Conservation (phyloP, 2,797 vertebrate genomes). For the Malacoraja senta region DNA sequence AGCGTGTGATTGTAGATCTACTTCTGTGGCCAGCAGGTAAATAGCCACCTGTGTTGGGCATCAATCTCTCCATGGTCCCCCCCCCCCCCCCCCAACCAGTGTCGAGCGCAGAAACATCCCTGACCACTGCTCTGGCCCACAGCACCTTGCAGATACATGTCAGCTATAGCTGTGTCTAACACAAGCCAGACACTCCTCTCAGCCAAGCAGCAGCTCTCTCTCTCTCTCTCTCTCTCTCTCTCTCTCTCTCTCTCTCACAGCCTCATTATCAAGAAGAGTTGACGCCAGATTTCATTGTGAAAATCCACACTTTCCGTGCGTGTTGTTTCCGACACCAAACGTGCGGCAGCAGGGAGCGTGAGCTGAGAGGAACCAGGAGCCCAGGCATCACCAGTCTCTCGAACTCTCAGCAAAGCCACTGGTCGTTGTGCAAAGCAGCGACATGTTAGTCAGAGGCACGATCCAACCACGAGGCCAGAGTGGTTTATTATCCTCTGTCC, state of each 20-base stretch:
- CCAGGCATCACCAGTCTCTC: neutral
- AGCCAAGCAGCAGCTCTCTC: neutral
- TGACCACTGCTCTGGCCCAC: neutral
- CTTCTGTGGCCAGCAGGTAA: too few relatives aligned
- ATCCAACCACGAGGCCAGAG: too few relatives aligned
- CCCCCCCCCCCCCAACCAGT: too few relatives aligned
- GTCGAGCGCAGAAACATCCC: too few relatives aligned
- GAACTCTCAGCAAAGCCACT: too few relatives aligned
- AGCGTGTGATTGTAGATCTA: too few relatives aligned
- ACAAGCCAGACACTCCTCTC: neutral
- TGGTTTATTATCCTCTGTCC: too few relatives aligned
- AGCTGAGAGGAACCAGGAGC: neutral
- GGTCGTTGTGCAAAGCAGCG: too few relatives aligned
- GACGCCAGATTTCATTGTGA: neutral
- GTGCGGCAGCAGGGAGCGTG: neutral
- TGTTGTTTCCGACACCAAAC: neutral
- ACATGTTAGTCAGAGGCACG: too few relatives aligned
- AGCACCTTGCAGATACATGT: too few relatives aligned
- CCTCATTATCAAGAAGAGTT: neutral
- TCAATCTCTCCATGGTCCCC: too few relatives aligned
- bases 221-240: neutral
- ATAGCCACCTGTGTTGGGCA: too few relatives aligned
- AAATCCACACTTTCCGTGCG: neutral
- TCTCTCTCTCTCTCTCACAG: neutral
- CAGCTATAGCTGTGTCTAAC: neutral